phyloP scores from a whole-genome alignment of 2,797 vertebrate genomes.

The Microctenopoma steveboyesi region DNA sequence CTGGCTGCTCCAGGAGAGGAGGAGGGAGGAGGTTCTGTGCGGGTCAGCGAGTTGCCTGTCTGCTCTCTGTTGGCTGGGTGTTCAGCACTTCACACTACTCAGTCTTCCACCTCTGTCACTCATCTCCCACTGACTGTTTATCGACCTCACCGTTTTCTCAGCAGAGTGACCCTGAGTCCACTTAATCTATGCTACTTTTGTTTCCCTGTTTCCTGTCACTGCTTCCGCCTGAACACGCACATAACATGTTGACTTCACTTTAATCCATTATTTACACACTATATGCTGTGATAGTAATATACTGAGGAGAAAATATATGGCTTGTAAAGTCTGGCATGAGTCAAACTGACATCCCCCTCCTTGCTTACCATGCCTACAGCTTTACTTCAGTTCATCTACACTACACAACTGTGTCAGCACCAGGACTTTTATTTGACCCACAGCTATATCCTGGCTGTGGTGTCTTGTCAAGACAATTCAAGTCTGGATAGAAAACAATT shows the following conservation, averaged over 20 bases:
- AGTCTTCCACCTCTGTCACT: constrained; percentile 8
- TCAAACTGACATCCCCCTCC: constrained; percentile 41
- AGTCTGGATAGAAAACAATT: constrained; percentile 58
- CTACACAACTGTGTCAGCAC: constrained; percentile 20
- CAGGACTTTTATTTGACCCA: constrained; percentile 34
- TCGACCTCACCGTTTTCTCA: constrained; percentile 26
- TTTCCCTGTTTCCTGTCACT: constrained; percentile 27
- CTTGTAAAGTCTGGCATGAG: constrained; percentile 21
- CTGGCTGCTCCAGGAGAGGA: constrained; percentile 54
- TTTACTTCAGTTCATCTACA: constrained; percentile 29
- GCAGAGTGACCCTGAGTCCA: not conserved
- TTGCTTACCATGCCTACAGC: constrained; percentile 24
- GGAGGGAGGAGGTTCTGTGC: constrained; percentile 21
- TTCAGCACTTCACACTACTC: constrained; percentile 34
- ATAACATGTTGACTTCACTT: not conserved
- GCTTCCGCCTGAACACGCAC: constrained; percentile 24
- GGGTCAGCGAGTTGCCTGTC: constrained; percentile 43
- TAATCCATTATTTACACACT: not conserved
- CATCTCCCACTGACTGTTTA: constrained; percentile 9
- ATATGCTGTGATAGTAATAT: not conserved
- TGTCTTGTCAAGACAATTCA: constrained; percentile 63
- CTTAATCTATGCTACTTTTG: constrained; percentile 24
- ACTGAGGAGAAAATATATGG: constrained; percentile 13
- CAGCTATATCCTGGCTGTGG: constrained; percentile 29
- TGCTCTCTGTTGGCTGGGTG: constrained; percentile 19